phyloP scores from a whole-genome alignment of 2,797 vertebrate genomes.

The Enteromius viviparus region DNA sequence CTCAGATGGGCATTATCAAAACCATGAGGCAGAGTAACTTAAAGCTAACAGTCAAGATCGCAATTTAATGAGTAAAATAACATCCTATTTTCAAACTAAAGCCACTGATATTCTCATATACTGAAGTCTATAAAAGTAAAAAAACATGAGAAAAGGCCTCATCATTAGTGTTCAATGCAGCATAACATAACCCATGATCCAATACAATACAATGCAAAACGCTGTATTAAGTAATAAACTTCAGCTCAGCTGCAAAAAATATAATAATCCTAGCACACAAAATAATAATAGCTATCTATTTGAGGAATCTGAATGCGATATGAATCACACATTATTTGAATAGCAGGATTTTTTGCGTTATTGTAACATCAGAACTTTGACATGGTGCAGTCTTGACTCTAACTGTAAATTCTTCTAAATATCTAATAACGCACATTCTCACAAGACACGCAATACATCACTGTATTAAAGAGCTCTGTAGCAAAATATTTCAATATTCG shows the following conservation, averaged over 20 bases:
- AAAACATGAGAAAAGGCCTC: slow-evolving; percentile 8
- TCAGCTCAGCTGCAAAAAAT: slow-evolving; percentile 16
- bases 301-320: slow-evolving; percentile 16
- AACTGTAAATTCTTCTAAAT: slow-evolving; percentile 14
- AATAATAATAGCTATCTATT: slow-evolving; percentile 32
- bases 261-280: slow-evolving; percentile 24
- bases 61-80: neutral
- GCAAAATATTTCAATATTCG: slow-evolving; percentile 35
- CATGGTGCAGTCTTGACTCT: slow-evolving; percentile 11
- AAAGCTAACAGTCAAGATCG: neutral
- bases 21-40: slow-evolving; percentile 22
- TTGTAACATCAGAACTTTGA: slow-evolving; percentile 18
- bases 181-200: slow-evolving; percentile 2
- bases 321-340: slow-evolving; percentile 23
- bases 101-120: neutral
- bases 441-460: slow-evolving; percentile 25
- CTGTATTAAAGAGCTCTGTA: slow-evolving; percentile 32
- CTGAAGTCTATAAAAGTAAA: neutral
- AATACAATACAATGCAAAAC: slow-evolving; percentile 2
- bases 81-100: slow-evolving; percentile 14
- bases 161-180: neutral
- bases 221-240: slow-evolving; percentile 11
- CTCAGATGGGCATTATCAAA: slow-evolving; percentile 27
- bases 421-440: slow-evolving; percentile 23
- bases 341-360: neutral